phyloP scores from a whole-genome alignment of 1,140 invertebrate species.

The Bacillus rossius region DNA sequence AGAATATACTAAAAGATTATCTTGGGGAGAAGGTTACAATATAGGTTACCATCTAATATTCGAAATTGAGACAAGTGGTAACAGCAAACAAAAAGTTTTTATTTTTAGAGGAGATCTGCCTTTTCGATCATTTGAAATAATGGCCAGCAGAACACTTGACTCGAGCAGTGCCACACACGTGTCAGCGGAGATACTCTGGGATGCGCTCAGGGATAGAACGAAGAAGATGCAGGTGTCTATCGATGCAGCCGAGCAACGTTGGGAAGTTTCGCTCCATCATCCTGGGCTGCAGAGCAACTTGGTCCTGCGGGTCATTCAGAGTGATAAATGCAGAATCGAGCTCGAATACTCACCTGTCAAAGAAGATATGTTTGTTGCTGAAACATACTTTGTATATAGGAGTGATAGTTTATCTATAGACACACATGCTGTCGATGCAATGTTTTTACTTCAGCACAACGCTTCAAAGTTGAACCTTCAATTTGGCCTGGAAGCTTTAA shows the following conservation, averaged over 20 bases:
- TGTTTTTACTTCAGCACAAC: background rate
- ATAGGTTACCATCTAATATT: slow-evolving; percentile 5
- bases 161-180: background rate
- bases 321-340: background rate
- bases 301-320: background rate
- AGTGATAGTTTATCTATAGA: background rate
- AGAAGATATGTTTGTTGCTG: slow-evolving; percentile 2
- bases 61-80: background rate
- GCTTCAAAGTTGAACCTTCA: background rate
- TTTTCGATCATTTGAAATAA: slow-evolving; percentile 6
- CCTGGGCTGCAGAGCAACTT: slow-evolving; percentile 2
- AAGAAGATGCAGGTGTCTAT: slow-evolving; percentile 5
- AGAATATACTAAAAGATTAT: background rate
- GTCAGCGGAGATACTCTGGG: slow-evolving; percentile 8
- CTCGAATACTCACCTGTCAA: slow-evolving; percentile 8
- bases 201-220: slow-evolving; percentile 3
- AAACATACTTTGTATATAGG: background rate
- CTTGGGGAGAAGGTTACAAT: slow-evolving; percentile 1
- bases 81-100: background rate
- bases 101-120: background rate
- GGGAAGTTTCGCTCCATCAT: slow-evolving; percentile 8
- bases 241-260: background rate
- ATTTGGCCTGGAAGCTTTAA: background rate
- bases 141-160: background rate
- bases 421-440: background rate